A percentile compares a stretch with the other conserved stretches of the same genome.
Evolutionary conservation across 2,113 vertebrate genomes (phyloP).

Genomic region (Alethe diademata): DNA sequence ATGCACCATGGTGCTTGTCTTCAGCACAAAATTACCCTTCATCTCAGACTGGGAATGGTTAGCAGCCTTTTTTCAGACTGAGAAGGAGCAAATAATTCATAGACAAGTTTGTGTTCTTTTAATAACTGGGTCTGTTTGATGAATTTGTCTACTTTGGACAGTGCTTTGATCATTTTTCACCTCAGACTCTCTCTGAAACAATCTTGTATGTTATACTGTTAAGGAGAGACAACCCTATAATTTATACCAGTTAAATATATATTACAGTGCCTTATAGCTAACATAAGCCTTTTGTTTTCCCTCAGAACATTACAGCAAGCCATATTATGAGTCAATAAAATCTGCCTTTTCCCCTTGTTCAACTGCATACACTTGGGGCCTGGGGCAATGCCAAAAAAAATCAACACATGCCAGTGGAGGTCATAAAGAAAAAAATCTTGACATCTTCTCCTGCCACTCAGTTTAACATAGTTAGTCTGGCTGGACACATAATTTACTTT

Average conservation of each 20-base stretch:
- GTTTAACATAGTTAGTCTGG: slow-evolving; percentile 14
- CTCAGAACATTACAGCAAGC: not conserved
- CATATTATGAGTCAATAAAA: slow-evolving; percentile 47
- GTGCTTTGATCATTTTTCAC: slow-evolving; percentile 29
- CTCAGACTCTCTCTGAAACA: slow-evolving; percentile 23
- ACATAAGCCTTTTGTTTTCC: slow-evolving; percentile 52
- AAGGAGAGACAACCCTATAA: slow-evolving; percentile 24
- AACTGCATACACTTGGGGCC: not conserved
- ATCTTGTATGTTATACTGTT: slow-evolving; percentile 17
- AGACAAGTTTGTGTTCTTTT: slow-evolving; percentile 1
- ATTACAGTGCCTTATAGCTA: slow-evolving; percentile 14
- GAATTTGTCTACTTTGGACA: slow-evolving; percentile 32
- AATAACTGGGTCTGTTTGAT: slow-evolving; percentile 34
- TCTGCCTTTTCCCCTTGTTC: slow-evolving; percentile 20
- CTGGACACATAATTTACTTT: not conserved
- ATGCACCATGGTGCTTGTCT: not conserved
- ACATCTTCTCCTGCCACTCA: slow-evolving; percentile 50
- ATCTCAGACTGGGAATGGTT: not conserved
- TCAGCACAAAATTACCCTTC: not conserved
- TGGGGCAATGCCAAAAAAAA: slow-evolving; percentile 49
- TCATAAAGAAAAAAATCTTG: slow-evolving; percentile 44
- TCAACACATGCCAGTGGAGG: slow-evolving; percentile 37
- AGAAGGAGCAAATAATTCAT: slow-evolving; percentile 32
- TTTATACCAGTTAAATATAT: slow-evolving; percentile 50
- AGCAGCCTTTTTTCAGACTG: slow-evolving; percentile 1